Evolutionary conservation across 1,140 invertebrate genomes (phyloP), one percentile per base, ranked within the genome.

Genomic region (Lucilia sericata): DNA sequence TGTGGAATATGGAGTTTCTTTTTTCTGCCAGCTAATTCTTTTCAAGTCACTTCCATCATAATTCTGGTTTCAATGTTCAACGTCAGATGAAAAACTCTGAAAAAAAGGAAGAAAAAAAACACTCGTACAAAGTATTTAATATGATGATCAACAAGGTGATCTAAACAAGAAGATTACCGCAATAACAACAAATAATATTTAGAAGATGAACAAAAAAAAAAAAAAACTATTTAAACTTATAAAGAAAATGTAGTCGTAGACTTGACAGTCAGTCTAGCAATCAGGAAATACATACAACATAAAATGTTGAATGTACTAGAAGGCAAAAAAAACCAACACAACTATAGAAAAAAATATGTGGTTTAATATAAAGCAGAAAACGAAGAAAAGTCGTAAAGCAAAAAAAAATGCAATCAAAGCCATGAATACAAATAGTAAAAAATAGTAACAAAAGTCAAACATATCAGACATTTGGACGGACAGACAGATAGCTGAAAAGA

Each of bases 101-200:
- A 30, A 30, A 30, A 30, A 30, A 3, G 25, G 3, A 30, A 30
- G 3, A 42, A 42, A 42, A 10, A 42, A 42, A 7, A 42, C 42
- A 42, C 5, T 3, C 42, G 42, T 42, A 49, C 76, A 70, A 25
- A 21, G 65, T 70, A 70, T 70, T 21, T n/a, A 49, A 80, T 42
- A 42, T 42, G 19, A 21, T 80, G 76, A 80, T 80, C 76, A 80
- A 80, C 42, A 80, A 80, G 76, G 76, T 80, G 76, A 80, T 80
- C 76, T 80, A 80, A 80, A 80, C 76, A 80, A 80, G 76, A 80
- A 51, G 76, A 80, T 80, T 80, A 60, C n/a, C 14, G 14, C 14
- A 60, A 60, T n/a, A n/a, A 2, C 14, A 60, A 55, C 12, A 55
- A 55, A 60, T 60, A 60, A 60, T n/a, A 17, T 17, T n/a, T n/a